Evolutionary conservation across 1,140 invertebrate genomes (phyloP).

Genomic region (Achatina immaculata): DNA sequence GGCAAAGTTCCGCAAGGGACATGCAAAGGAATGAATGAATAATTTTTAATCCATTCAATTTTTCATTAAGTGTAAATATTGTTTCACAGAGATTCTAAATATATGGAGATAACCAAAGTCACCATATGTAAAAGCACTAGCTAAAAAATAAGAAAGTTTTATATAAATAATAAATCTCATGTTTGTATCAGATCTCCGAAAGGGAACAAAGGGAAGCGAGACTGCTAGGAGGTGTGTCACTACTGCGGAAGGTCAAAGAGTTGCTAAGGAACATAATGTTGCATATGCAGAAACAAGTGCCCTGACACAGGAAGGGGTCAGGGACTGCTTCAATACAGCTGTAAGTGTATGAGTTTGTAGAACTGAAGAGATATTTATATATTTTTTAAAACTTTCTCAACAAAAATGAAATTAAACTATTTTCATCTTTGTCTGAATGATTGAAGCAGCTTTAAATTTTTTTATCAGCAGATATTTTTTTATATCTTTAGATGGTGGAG

Average conservation of each 20-base stretch:
- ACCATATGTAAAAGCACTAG: background rate
- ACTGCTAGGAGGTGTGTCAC: conserved; percentile 92
- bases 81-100: background rate
- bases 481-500: no score
- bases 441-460: no score
- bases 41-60: no score
- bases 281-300: conserved; percentile 60
- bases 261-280: conserved; percentile 49
- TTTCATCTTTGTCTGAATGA: no score
- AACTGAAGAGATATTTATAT: no score
- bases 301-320: conserved; percentile 78
- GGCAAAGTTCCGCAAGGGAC: no score
- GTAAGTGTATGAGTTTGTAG: conserved; percentile 59
- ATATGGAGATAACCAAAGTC: background rate
- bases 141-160: no score
- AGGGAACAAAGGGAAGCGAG: conserved; percentile 93
- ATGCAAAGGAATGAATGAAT: no score
- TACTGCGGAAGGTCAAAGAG: conserved; percentile 78
- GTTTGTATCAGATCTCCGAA: background rate
- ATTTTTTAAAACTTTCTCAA: no score
- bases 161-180: background rate
- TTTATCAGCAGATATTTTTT: no score
- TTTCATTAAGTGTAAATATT: background rate
- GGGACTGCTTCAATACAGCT: conserved; percentile 60
- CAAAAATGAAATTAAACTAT: no score